These are phyloP conservation scores for Lutraria rhynchaena DNA, from an alignment of 1,140 invertebrate genomes.

Conservation along the genomic window DNA sequence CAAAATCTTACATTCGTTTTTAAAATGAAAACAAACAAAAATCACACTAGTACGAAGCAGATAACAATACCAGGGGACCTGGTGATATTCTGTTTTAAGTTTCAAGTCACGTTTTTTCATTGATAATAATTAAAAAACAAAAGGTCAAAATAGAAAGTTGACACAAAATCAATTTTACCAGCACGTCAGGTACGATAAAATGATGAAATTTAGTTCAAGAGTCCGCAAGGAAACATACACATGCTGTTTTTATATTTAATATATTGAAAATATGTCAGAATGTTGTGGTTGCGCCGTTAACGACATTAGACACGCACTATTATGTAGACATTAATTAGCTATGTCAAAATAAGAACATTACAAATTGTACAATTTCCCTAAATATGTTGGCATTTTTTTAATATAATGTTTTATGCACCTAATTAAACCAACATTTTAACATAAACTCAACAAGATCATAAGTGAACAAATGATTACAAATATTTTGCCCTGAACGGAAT, in stretches of 20 bases:
- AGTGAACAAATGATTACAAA: no score
- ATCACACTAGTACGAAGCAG: no score
- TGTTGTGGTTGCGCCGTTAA: not conserved
- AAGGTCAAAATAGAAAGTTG: conserved; percentile 43
- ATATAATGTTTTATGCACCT: not conserved
- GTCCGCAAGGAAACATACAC: conserved; percentile 9
- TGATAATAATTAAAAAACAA: not conserved
- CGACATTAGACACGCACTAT: not conserved
- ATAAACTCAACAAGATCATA: not conserved
- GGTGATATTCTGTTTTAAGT: not conserved
- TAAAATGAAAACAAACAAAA: no score
- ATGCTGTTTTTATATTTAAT: conserved; percentile 6
- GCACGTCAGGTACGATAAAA: conserved; percentile 24
- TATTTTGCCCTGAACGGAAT: no score
- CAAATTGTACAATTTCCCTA: not conserved
- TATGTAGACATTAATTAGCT: conserved; percentile 22
- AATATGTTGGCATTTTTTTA: conserved; percentile 8
- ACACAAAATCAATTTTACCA: conserved; percentile 12
- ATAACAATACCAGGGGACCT: no score
- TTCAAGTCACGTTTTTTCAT: not conserved
- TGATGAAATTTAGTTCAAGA: conserved; percentile 32
- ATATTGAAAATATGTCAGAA: conserved; percentile 45
- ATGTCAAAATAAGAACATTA: conserved; percentile 24
- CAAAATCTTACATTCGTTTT: no score
- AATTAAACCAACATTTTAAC: conserved; percentile 8